Base-by-base conservation (phyloP, 2,113 vertebrate genomes). In the Cariama cristata region DNA sequence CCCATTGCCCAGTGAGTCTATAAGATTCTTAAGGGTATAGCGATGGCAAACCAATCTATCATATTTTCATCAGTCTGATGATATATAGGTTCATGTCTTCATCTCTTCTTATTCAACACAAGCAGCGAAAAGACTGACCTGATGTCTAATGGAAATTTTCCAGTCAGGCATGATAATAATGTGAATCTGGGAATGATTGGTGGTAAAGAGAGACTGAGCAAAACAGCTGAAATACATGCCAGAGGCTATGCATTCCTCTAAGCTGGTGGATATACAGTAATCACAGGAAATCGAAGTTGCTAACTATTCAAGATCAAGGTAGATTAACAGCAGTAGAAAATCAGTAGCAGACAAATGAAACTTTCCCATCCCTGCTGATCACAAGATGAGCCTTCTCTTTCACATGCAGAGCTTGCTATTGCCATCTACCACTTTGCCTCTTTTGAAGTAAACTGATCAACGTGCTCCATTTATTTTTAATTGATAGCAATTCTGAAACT, bases 341-440 rank as follows among this genome's bases (percentile, higher is more conserved):
- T 77, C 16, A 38, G 44, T 52, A 73, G 13, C 64, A 76, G 64
- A 74, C 3, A 88, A 85, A 64, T 32, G 4, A 64, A 85, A 79
- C 53, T 73, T 84, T 45, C 24, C 45, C 30, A 33, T 71, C 45
- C 45, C 26, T 4, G 1, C 3, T 71, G 50, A 86, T 49, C 49
- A 35, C 24, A 76, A 52, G 30, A 21, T 35, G 38, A 86, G 4
- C 11, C 26, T 85, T 84, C 63, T 71, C 50, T 81, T 76, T 53
- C 82, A 53, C 12, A 5, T 20, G 32, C 22, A 26, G 71, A 71
- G 12, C n/a, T 90, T 86, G 53, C 53, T 68, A 12, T 56, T 75
- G n/a, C 22, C n/a, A 32, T 82, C 23, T 63, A 56, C n/a, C 0
- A 0, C 38, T 72, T 75, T 71, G 24, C 24, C 47, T 55, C 24